Base-by-base conservation (phyloP, 1,140 invertebrate species). In the Laupala kohalensis region DNA sequence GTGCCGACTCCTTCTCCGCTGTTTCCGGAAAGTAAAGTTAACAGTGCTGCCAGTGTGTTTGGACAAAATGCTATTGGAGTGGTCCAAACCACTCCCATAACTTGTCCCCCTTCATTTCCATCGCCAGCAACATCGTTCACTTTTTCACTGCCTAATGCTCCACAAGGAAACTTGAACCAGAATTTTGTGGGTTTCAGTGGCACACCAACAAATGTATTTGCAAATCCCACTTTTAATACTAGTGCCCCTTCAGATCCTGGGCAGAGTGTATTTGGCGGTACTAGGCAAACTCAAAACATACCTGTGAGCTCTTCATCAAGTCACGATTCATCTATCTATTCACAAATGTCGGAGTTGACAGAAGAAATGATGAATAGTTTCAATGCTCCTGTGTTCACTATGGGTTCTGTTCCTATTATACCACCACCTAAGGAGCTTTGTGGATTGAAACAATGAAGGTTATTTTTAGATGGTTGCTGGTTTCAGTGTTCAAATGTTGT, bases 351-450 rank as follows among this genome's bases (percentile, higher is more conserved):
- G 15, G 70, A 71, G 24, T 19, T 71, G 9, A 64, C 70, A 9
- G 25, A 71, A 37, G 70, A 71, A n/a, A 26, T 63, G 63, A 6
- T 66, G 19, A 66, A 64, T 37, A 26, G 25, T 28, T 71, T 28
- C 25, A 23, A 63, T 27, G 64, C 28, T 65, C 64, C n/a, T n/a
- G 29, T 64, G 12, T 72, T 68, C 63, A 63, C 71, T 29, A 26
- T 68, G 24, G 67, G 71, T 68, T 67, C 67, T 29, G 37, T 72
- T 19, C 71, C 71, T 6, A 53, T 12, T 19, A 72, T 26, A 65
- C 71, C 65, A 37, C 67, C 71, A 15, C 30, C 65, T 62, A 67
- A 65, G 37, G 67, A 72, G 6, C 15, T 73, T n/a, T 71, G 64
- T 30, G 24, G 5, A n/a, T 13, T 25, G 5, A 26, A 66, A n/a